phyloP scores from a whole-genome alignment of 2,888 invertebrate genomes.

The Prosopocoilus inquinatus region DNA sequence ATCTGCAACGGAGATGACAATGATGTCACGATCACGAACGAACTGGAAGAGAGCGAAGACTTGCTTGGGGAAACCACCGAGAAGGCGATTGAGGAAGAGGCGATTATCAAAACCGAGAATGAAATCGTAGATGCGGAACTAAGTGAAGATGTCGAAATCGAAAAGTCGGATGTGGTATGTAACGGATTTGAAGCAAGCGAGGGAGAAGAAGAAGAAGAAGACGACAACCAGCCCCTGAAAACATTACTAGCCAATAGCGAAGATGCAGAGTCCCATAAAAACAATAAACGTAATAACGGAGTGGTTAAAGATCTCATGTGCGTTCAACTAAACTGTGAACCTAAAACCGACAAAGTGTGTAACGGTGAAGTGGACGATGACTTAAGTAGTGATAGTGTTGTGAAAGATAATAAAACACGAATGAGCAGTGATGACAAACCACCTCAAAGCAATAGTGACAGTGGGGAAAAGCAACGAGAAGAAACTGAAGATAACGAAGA shows the following conservation, averaged over 20 bases:
- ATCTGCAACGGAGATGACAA: background rate
- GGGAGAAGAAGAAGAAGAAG: constrained; percentile 17
- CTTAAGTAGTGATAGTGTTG: constrained; percentile 6
- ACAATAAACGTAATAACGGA: too few relatives aligned
- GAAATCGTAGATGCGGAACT: background rate
- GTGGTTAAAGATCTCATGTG: too few relatives aligned
- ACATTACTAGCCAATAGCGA: too few relatives aligned
- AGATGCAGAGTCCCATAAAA: too few relatives aligned
- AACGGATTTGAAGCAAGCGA: background rate
- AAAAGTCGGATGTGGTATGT: background rate
- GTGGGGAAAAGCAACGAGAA: background rate
- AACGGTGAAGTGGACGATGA: constrained; percentile 3
- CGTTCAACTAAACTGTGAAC: background rate
- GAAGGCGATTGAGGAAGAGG: background rate
- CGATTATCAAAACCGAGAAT: background rate
- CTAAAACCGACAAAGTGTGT: background rate
- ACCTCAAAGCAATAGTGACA: background rate
- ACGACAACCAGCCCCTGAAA: constrained; percentile 1
- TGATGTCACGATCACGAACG: background rate
- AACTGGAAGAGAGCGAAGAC: too few relatives aligned
- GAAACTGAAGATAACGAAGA: constrained; percentile 24
- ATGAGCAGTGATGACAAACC: constrained; percentile 2
- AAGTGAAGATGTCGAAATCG: background rate
- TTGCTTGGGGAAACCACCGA: background rate
- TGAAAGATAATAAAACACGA: background rate